Base-by-base conservation (phyloP, 1,140 invertebrate species). In the roundworm (Caenorhabditis elegans) region DNA sequence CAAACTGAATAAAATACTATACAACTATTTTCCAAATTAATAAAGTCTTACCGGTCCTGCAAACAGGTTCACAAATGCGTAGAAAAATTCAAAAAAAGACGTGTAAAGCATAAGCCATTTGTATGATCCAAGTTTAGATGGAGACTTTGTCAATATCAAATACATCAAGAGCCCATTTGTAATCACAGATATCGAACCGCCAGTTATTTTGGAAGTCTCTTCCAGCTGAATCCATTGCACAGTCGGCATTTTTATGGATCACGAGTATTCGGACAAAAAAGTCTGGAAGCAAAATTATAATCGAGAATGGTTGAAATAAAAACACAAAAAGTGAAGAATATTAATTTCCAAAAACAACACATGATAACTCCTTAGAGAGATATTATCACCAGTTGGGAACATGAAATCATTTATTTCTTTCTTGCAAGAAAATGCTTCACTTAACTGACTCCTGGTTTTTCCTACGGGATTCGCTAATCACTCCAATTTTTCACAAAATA, bases 31-130 rank as follows among this genome's bases (percentile, higher is more conserved):
- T 48, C 2, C 19, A 48, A n/a, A 5, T 48, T n/a, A n/a, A n/a
- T n/a, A n/a, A n/a, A n/a, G n/a, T n/a, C 53, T 31, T 3, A 60
- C 53, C 26, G 53, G 53, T 60, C 26, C 53, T 4, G 53, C 53
- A 17, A 60, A 60, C 53, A 60, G n/a, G n/a, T 60, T 60, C 10
- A 60, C 53, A 34, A 60, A 60, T 4, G 53, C 53, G 53, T 60
- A 60, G 28, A 60, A 60, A 17, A 60, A 34, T 6, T 60, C 53
- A 17, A 60, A 60, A 31, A 28, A 5, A 17, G 53, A 34, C n/a
- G 53, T 60, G n/a, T 60, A 60, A 10, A 60, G n/a, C 53, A 60
- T 60, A 10, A 60, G 19, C 53, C 53, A 60, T 22, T 60, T 60
- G n/a, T 60, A 60, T 0, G 53, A 31, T 31, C 53, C 53, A 11